Evolutionary conservation across 92 coral and sea anemone species (phyloP), one percentile per base, ranked within the genome.

Genomic region (Heliopora coerulea): DNA sequence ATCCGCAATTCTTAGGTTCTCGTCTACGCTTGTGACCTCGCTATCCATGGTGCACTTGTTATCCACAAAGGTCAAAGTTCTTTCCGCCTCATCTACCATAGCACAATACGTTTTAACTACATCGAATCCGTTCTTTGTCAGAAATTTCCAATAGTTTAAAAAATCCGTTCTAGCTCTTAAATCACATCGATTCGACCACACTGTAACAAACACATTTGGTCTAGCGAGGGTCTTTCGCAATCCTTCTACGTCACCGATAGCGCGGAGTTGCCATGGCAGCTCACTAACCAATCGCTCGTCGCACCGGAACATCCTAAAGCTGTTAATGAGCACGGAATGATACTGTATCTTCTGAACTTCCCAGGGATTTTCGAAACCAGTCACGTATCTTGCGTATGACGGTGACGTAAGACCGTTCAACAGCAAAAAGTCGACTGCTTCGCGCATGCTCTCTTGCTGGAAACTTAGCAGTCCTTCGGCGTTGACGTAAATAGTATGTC

Each of bases 271-370:
- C 99, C 99, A 95, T 65, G 91, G 99, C 49, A 95, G 86, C 88
- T 95, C 99, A 46, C 86, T 83, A 29, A 88, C 84, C 54, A 73
- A 64, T 15, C 99, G 91, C 50, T 74, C 63, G 49, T 85, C 81
- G 41, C 78, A 54, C 1, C 89, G 88, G 58, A 85, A 82, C 42
- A 62, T 58, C 42, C 79, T 72, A 56, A 95, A 90, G 83, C 79
- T 86, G 63, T 83, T 95, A 2, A 86, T 79, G 69, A 95, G 82
- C 49, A 90, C 95, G 27, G 86, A 84, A 79, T 95, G 99, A 72
- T 88, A 91, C 68, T 95, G 97, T 13, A 75, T 89, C 83, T 90
- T 95, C 73, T 90, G 96, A 69, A 92, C 89, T 75, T 95, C 99
- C 99, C 99, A 95, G 59, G 83, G 68, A 66, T 87, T 91, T 44